phyloP scores from a whole-genome alignment of 2,113 vertebrate genomes.

The Phalacrocorax brasilianus region DNA sequence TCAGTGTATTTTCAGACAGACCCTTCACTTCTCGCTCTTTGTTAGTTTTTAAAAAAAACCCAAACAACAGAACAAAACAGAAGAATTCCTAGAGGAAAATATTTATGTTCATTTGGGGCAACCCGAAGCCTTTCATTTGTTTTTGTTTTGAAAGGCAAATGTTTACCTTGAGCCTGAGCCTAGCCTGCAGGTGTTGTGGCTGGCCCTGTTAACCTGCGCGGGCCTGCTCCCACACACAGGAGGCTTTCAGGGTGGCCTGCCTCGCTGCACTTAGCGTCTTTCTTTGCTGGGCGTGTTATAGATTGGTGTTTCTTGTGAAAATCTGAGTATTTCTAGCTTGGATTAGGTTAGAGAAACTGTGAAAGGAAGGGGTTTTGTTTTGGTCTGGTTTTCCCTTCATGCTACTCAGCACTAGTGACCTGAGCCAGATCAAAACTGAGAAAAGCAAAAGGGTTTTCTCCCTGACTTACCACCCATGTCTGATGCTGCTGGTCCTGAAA shows the following conservation, averaged over 20 bases:
- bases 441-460: not conserved
- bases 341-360: not conserved
- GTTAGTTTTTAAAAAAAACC: not conserved
- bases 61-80: not conserved
- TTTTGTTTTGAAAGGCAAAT: constrained; percentile 15
- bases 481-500: not conserved
- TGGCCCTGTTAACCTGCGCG: not conserved
- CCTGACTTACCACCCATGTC: not conserved
- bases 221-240: accelerated
- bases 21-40: not conserved
- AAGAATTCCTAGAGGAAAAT: not conserved
- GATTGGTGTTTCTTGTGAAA: not conserved
- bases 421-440: not conserved
- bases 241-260: not conserved
- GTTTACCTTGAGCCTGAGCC: not conserved
- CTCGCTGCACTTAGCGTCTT: not conserved
- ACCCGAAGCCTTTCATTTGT: not conserved
- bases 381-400: not conserved
- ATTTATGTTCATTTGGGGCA: not conserved
- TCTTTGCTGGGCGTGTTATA: not conserved
- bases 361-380: not conserved
- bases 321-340: not conserved
- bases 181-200: not conserved
- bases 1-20: not conserved
- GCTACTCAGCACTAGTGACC: not conserved